Conservation (phyloP, 2,113 vertebrate species). For the Mixornis gularis region DNA sequence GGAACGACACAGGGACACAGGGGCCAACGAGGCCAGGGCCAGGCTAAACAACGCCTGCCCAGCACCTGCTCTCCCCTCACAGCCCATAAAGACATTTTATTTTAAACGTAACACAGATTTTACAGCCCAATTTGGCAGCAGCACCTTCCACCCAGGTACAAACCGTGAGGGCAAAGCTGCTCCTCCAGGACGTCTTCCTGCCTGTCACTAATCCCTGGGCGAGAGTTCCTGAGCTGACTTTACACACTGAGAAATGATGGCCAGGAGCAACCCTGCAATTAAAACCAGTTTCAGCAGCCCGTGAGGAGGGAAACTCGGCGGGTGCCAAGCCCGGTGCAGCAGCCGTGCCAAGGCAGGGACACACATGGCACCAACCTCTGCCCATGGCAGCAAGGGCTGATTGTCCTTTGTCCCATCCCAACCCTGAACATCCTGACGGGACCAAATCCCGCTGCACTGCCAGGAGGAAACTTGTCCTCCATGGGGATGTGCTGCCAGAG, state of each 20-base stretch:
- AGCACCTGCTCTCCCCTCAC: background rate
- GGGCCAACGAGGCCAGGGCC: background rate
- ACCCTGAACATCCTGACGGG: background rate
- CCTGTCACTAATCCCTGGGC: background rate
- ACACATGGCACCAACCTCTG: rapidly evolving
- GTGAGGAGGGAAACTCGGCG: rapidly evolving
- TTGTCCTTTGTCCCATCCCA: background rate
- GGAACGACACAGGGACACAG: background rate
- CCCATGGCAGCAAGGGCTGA: rapidly evolving
- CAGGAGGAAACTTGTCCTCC: background rate
- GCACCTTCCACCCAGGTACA: conserved; percentile 29
- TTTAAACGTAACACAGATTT: background rate
- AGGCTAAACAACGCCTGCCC: background rate
- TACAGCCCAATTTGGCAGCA: background rate
- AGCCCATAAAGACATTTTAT: conserved; percentile 22
- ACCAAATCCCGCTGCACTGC: background rate
- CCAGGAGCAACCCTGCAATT: conserved; percentile 7
- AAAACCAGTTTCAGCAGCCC: conserved; percentile 22
- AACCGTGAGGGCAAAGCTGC: background rate
- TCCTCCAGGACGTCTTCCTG: background rate
- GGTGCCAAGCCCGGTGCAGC: background rate
- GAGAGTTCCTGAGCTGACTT: background rate
- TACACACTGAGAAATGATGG: background rate
- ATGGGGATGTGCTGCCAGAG: rapidly evolving
- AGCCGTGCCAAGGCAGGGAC: background rate